These are phyloP conservation scores for Bos taurus DNA, from an alignment of 2,113 vertebrate species.

Conservation along the genomic window ARS-UCD2.0 NC_037339.1:32813001-32813500, in stretches of 20 bases:
- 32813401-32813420: neutral
- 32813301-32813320: neutral
- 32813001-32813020: neutral
- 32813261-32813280: neutral
- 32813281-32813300: neutral
- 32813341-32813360: rapidly evolving
- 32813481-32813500: rapidly evolving
- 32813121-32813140: neutral
- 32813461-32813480: neutral
- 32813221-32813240: neutral
- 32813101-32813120: neutral
- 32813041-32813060: neutral
- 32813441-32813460: neutral
- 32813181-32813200: neutral
- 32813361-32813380: neutral
- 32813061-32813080: neutral
- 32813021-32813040: neutral
- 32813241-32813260: neutral
- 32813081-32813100: neutral
- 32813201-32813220: neutral
- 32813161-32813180: neutral
- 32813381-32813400: rapidly evolving
- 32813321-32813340: neutral
- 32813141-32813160: neutral
- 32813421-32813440: neutral